Base-by-base conservation (phyloP, 2,113 vertebrate species). In the Eonycteris spelaea region DNA sequence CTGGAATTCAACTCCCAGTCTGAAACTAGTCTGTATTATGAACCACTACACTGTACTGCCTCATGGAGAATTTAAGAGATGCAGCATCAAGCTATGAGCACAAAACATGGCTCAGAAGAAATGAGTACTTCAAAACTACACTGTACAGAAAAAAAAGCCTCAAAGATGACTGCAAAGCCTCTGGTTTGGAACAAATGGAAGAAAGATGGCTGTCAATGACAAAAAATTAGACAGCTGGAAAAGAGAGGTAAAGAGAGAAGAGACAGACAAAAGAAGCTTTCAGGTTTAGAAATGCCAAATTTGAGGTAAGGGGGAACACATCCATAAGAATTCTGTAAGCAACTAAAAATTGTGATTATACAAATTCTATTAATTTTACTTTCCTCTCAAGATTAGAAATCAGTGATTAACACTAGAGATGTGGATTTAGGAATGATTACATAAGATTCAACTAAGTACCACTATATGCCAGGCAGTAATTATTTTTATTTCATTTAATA, bases 371-470 rank as follows among this genome's bases (percentile, higher is more conserved):
- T 84, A 82, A 28, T 53, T 78, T 87, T 67, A 79, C 33, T 45
- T 92, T 93, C n/a, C 45, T 93, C 82, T 93, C 15, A 75, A 95
- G 89, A 93, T 35, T 38, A 86, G 43, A 86, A 91, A 68, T 71
- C 79, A 90, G 40, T 90, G 74, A 93, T 65, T 85, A 88, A 80
- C n/a, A 59, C 33, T 75, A 96, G 7, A 90, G 70, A 84, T 87
- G 38, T 30, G 7, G 7, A 87, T 77, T 91, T 73, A 90, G 15
- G 40, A 65, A 18, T 57, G 33, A 94, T n/a, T 86, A 82, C 33
- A 70, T 71, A 59, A 92, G 51, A 89, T 55, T 86, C 53, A 92
- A 94, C 30, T 89, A 91, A 78, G 48, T 19, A 90, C n/a, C 6
- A 82, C 30, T 48, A 59, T 57, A 78, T 19, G 43, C 1, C 65